Base-by-base conservation (phyloP, 2,888 invertebrate genomes). In the Amphipyra berbera region DNA sequence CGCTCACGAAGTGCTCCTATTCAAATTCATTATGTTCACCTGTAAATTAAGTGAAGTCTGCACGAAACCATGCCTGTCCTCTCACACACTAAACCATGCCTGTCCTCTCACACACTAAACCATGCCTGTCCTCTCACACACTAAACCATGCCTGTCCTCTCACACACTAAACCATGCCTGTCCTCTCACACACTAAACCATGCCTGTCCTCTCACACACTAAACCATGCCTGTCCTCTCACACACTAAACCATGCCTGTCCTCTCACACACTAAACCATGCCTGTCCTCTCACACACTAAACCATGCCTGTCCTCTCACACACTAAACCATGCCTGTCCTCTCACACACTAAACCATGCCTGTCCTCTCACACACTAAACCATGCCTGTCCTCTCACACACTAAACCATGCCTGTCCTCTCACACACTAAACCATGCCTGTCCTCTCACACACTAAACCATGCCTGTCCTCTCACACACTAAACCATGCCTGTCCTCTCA, bases 21-120 rank as follows among this genome's bases (percentile, higher is more conserved):
- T 59, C 30, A 59, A 44, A 46, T 50, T 59, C 30, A 59, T 63
- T 52, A 66, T 59, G 30, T 49, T 44, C 52, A 46, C 38, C 46
- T 55, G 60, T 42, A 58, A 60, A 57, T 57, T 61, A 54, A 65
- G 54, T 21, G 41, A 15, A 49, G 40, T 40, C 42, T 50, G 14
- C 50, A 33, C 21, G 10, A 37, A 0, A 13, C 21, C 21, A 21
- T 21, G 21, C 13, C 13, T 30, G 41, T 6, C n/a, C 37, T 40
- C n/a, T 3, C 42, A 6, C 7, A n/a, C 42, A 21, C 2, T 21
- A 21, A 21, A 21, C 21, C 21, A 21, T 21, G 21, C 13, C 13
- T 30, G 41, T 6, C n/a, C 37, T 40, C n/a, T 3, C 42, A 6
- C 7, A n/a, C 50, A 33, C 21, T 8, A 37, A 0, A 13, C 21